Base-by-base conservation (phyloP, 2,888 invertebrate species). In the Rhingia rostrata region DNA sequence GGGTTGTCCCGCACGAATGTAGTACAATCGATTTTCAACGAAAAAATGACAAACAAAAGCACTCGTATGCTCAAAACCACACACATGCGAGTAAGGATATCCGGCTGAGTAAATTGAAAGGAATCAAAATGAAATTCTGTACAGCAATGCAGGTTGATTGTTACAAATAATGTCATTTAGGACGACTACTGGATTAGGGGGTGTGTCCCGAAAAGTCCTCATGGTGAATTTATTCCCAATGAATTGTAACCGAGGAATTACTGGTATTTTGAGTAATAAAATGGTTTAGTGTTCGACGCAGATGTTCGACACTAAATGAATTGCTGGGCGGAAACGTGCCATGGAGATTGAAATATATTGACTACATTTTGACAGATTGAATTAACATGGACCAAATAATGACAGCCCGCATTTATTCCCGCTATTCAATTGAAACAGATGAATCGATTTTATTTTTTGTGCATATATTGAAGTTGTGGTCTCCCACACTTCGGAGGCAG, bases 131-230 rank as follows among this genome's bases (percentile, higher is more conserved):
- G 5, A 6, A 33, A 45, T 54, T 54, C 9, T 47, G 37, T 47
- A 12, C 10, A 9, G 30, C 49, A 39, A 70, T 73, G 73, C 73
- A 73, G 73, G 56, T 73, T 73, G 56, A 73, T 64, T 63, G 54
- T 73, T 63, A 32, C 37, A 39, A 56, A 73, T 43, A 7, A 32
- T 41, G 45, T 32, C 41, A 53, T 51, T 64, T 22, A 22, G 22
- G 22, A 22, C 22, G 1, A 22, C 22, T 32, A 67, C 22, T 51
- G 39, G 14, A 56, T 56, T 32, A 64, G 47, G 54, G 54, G 63
- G 63, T 56, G 73, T 53, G 35, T 64, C 56, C 30, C n/a, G 12
- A 51, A 37, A 47, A 54, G 22, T 37, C 12, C 35, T 56, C 32
- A 63, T 37, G 49, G 0, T 30, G 12, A 33, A 45, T 56, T 43